A percentile compares a stretch with the other conserved stretches of the same genome.
These are phyloP conservation scores for Verasper variegatus DNA, from an alignment of 2,113 vertebrate genomes.

Conservation along the genomic window DNA sequence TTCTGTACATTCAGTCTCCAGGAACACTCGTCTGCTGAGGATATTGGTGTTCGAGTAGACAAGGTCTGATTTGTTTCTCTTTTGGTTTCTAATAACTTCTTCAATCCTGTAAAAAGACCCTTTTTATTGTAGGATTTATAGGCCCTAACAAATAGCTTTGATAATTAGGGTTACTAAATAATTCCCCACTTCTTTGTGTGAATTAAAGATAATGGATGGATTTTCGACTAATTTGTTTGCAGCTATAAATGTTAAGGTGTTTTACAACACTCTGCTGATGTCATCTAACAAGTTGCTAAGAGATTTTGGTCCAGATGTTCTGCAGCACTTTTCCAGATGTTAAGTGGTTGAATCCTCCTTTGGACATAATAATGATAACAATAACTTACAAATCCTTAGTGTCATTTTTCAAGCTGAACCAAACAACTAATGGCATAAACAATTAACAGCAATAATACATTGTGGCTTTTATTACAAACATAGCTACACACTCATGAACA, in stretches of 20 bases:
- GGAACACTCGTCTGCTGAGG: constrained; percentile 51
- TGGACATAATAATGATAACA: background rate
- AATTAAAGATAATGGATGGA: background rate
- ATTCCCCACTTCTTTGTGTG: background rate
- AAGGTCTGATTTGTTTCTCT: constrained; percentile 67
- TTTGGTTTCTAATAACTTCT: background rate
- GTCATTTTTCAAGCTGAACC: background rate
- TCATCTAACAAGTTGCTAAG: background rate
- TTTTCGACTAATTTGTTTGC: background rate
- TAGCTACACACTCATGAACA: background rate
- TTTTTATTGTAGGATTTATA: background rate
- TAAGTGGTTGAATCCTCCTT: background rate
- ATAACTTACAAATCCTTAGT: background rate
- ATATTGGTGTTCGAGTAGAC: constrained; percentile 63
- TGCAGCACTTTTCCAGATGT: background rate
- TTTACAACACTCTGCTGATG: background rate
- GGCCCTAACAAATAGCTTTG: background rate
- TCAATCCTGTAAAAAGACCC: background rate
- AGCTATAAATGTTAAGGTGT: background rate
- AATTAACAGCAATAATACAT: background rate
- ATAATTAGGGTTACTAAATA: background rate
- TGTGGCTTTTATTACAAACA: constrained; percentile 1
- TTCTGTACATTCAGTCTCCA: constrained; percentile 48
- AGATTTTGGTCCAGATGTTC: constrained; percentile 6
- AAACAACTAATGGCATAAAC: background rate